Conservation (phyloP, 2,797 vertebrate species). For the Epinephelus coioides region DNA sequence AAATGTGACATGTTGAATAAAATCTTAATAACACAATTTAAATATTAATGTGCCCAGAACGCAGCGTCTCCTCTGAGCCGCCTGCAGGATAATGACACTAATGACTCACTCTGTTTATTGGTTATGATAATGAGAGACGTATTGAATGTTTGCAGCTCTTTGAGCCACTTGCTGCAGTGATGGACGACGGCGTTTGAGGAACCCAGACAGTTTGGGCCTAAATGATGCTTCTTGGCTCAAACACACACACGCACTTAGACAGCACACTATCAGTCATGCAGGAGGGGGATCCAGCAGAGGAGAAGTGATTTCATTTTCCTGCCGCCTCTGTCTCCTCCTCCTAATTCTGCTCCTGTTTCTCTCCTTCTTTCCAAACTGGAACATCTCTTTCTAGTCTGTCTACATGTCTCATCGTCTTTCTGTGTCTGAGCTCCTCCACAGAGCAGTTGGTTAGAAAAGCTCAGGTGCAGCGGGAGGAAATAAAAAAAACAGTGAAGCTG, state of each 20-base stretch:
- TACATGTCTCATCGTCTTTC: neutral
- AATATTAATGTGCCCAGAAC: neutral
- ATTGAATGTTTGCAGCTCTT: neutral
- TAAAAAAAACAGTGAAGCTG: too few relatives aligned
- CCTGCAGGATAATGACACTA: neutral
- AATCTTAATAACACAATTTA: neutral
- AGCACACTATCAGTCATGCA: neutral
- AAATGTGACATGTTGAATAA: neutral
- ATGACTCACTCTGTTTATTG: neutral
- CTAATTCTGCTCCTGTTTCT: slow-evolving; percentile 7
- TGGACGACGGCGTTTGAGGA: neutral
- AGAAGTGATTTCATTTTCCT: slow-evolving; percentile 21
- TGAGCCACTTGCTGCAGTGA: neutral
- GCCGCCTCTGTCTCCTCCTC: neutral
- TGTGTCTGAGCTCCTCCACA: neutral
- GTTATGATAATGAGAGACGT: neutral
- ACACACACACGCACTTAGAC: neutral
- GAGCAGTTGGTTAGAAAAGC: neutral
- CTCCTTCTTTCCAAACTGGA: neutral
- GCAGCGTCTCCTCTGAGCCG: too few relatives aligned
- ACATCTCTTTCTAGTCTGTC: neutral
- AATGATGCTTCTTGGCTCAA: neutral
- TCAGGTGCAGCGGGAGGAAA: too few relatives aligned
- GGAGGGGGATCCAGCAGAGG: neutral
- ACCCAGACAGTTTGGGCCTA: neutral